phyloP scores from a whole-genome alignment of 2,113 vertebrate species.

The Caranx ignobilis region DNA sequence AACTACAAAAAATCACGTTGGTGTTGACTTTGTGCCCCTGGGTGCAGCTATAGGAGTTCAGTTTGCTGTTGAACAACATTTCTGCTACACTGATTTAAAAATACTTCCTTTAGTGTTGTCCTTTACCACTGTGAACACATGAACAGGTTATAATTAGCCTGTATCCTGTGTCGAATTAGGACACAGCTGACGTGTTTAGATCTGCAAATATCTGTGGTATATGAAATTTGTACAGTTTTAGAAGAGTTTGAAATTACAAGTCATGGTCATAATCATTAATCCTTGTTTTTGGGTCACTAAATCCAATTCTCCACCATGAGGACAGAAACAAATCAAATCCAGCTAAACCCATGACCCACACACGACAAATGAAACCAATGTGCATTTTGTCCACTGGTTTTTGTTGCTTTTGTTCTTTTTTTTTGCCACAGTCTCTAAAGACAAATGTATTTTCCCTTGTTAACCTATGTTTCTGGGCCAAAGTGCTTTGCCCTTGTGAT shows the following conservation, averaged over 20 bases:
- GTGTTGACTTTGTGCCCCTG: no score
- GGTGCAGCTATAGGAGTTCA: no score
- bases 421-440: background rate
- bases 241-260: background rate
- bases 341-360: constrained; percentile 40
- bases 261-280: background rate
- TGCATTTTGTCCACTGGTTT: no score
- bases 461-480: background rate
- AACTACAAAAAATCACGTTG: no score
- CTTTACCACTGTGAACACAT: no score
- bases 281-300: constrained; percentile 13
- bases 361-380: constrained; percentile 4
- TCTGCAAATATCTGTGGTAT: background rate
- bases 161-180: background rate
- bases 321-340: constrained; percentile 18
- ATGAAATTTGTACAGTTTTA: background rate
- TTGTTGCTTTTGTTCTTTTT: background rate
- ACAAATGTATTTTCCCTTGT: background rate
- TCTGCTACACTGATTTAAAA: no score
- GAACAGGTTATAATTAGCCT: background rate
- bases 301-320: constrained; percentile 15
- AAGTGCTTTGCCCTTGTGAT: constrained; percentile 2
- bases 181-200: background rate
- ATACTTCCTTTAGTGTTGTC: no score
- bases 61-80: no score